Base-by-base conservation (phyloP, 2,888 invertebrate genomes). In the Erebia ligea region DNA sequence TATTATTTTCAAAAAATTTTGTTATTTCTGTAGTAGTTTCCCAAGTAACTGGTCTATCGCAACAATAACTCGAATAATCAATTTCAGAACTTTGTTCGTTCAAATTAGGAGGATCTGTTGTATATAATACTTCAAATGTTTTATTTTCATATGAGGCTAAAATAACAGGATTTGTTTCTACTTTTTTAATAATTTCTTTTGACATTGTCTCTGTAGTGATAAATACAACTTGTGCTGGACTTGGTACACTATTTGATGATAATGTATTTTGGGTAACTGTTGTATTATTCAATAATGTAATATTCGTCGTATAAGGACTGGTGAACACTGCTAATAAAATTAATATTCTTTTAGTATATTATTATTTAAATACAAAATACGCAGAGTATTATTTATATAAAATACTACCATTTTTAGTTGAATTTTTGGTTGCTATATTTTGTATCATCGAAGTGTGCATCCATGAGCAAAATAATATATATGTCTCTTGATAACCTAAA, bases 401-500 rank as follows among this genome's bases (percentile, higher is more conserved):
- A 52, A 11, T 45, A 8, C n/a, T 52, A 52, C 52, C 52, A 52
- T 1, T 17, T n/a, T 52, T 17, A n/a, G 52, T 52, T 52, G 52
- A 52, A 52, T 52, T 52, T 52, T 52, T 17, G 17, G 52, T 52
- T 17, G 52, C n/a, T 52, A 52, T 52, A 34, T 34, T 34, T 1
- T 52, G 17, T 9, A n/a, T 9, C 52, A 52, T 52, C 52, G 9
- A n/a, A n/a, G 50, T 17, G 9, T 17, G 52, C 17, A 52, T 52
- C 52, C 52, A 52, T 52, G 52, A 52, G 17, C 52, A 52, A 52
- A 52, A 52, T 52, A 52, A 52, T 52, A 52, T 17, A 1, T 52
- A 52, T 17, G 52, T 52, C n/a, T 52, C 52, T 52, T 52, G 52
- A 52, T 52, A 52, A 52, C 17, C 52, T 52, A 17, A 17, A 52